Evolutionary conservation across 2,113 vertebrate genomes (phyloP).

Genomic region (Nycticryphes semicollaris): DNA sequence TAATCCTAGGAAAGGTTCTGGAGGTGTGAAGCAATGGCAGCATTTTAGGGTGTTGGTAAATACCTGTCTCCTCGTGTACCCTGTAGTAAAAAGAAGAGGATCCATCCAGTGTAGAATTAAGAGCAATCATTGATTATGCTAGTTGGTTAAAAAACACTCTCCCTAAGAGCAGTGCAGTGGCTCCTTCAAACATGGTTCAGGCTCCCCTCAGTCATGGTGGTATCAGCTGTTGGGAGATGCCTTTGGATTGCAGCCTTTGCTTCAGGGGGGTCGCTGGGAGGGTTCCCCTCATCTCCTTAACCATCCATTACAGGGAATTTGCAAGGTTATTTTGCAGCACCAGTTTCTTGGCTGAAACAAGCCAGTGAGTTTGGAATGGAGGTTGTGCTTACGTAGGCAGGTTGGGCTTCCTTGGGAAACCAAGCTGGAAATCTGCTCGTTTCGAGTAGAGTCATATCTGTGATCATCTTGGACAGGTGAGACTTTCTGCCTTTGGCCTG

Average conservation of each 20-base stretch:
- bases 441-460: background rate
- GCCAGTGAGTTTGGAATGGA: background rate
- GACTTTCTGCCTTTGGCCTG: background rate
- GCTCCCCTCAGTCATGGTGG: background rate
- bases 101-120: background rate
- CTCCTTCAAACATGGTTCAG: background rate
- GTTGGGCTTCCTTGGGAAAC: background rate
- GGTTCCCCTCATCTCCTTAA: background rate
- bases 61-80: background rate
- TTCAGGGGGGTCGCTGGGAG: background rate
- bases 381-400: background rate
- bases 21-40: background rate
- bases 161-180: background rate
- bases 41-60: background rate
- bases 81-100: background rate
- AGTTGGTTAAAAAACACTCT: background rate
- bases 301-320: conserved; percentile 7
- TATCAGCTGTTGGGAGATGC: background rate
- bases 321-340: background rate
- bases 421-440: background rate
- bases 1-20: background rate
- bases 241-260: background rate
- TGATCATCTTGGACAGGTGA: background rate
- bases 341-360: conserved; percentile 12
- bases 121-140: background rate